Conservation (phyloP, 2,888 invertebrate genomes). For the Hypercompe scribonia region DNA sequence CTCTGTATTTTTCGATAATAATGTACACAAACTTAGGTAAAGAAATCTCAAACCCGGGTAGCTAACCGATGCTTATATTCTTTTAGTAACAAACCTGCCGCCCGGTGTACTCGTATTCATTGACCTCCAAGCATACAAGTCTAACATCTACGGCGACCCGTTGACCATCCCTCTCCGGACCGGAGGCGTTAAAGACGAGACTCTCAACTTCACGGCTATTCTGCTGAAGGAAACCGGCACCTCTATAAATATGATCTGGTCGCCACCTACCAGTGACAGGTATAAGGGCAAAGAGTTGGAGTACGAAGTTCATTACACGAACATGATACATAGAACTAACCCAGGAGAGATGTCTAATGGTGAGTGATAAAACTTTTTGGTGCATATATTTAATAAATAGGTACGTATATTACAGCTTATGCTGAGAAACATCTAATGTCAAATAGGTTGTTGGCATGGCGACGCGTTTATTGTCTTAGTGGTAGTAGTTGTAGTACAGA, state of each 20-base stretch:
- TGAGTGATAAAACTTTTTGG: conserved; percentile 61
- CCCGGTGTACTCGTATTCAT: conserved; percentile 83
- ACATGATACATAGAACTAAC: conserved; percentile 65
- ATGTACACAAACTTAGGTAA: no score
- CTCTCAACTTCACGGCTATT: conserved; percentile 80
- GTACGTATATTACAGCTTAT: neutral
- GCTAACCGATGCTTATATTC: neutral
- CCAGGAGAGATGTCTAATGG: conserved; percentile 85
- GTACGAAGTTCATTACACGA: conserved; percentile 91
- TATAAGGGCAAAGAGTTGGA: conserved; percentile 74
- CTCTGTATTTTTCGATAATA: no score
- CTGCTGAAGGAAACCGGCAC: conserved; percentile 86
- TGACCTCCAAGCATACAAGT: conserved; percentile 88
- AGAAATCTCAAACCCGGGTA: neutral
- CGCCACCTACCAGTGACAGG: conserved; percentile 85
- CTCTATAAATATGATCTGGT: conserved; percentile 89
- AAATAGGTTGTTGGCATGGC: no score
- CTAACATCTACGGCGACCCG: conserved; percentile 85
- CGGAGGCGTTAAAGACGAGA: conserved; percentile 82
- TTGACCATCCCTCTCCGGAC: conserved; percentile 80
- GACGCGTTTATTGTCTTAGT: no score
- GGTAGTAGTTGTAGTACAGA: no score
- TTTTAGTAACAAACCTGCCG: conserved; percentile 84
- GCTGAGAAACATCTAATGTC: neutral
- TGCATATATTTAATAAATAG: neutral